Percentiles rank a stretch among this genome's conserved stretches.
phyloP scores from a whole-genome alignment of 2,888 invertebrate genomes.

The Hemaris fuciformis region DNA sequence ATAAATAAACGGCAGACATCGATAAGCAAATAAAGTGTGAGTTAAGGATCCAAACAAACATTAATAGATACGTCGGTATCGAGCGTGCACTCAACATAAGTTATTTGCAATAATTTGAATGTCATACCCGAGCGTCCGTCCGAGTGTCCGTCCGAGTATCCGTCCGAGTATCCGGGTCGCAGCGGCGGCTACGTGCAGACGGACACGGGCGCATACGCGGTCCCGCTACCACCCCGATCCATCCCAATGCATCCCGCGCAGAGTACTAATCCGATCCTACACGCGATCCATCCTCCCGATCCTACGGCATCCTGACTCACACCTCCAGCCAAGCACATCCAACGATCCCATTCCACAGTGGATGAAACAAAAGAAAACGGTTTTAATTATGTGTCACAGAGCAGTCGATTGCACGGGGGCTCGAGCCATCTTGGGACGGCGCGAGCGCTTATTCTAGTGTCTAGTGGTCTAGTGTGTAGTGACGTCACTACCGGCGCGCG shows the following conservation, averaged over 20 bases:
- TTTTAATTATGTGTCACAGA: constrained; percentile 57
- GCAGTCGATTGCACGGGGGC: too few species aligned
- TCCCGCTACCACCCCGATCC: constrained; percentile 37
- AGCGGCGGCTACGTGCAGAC: neutral
- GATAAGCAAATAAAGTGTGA: constrained; percentile 69
- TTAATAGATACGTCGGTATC: constrained; percentile 46
- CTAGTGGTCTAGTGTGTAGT: neutral
- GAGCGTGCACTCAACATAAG: constrained; percentile 76
- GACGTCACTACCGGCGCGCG: neutral
- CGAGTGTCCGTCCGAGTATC: constrained; percentile 30
- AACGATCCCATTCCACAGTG: constrained; percentile 77
- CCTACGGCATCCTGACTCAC: constrained; percentile 57
- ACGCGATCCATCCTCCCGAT: constrained; percentile 34
- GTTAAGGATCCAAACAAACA: constrained; percentile 62
- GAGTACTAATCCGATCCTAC: constrained; percentile 31
- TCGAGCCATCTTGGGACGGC: too few species aligned
- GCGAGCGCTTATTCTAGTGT: neutral
- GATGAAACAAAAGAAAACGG: constrained; percentile 81
- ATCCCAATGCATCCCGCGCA: constrained; percentile 40
- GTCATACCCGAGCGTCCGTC: constrained; percentile 70
- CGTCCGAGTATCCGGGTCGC: constrained; percentile 31
- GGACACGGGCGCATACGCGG: neutral
- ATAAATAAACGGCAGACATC: constrained; percentile 49
- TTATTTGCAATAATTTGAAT: constrained; percentile 73
- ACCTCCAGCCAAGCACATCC: constrained; percentile 71